Evolutionary conservation across 1,140 invertebrate genomes (phyloP).

Genomic region (Popillia japonica): DNA sequence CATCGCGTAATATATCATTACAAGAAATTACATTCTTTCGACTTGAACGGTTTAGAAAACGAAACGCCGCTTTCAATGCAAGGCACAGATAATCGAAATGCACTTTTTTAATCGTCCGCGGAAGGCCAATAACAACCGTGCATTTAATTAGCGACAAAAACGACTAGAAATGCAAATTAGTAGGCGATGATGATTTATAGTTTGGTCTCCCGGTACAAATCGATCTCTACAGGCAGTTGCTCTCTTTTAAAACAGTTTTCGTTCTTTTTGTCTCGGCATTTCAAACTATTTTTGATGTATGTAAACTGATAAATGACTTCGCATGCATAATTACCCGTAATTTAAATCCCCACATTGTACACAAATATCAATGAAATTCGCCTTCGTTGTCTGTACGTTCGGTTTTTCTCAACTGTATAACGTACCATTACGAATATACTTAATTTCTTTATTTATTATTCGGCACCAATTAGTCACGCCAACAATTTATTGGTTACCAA

Average conservation of each 20-base stretch:
- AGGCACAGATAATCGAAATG: background rate
- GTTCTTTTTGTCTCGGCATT: background rate
- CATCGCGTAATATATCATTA: slow-evolving; percentile 7
- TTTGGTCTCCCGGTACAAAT: background rate
- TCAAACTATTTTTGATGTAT: background rate
- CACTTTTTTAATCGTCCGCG: background rate
- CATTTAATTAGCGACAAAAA: background rate
- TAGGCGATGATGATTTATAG: slow-evolving; percentile 18
- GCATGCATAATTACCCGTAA: background rate
- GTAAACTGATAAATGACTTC: background rate
- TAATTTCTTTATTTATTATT: slow-evolving; percentile 1
- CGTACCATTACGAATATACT: background rate
- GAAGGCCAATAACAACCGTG: background rate
- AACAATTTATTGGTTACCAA: background rate
- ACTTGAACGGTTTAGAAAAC: background rate
- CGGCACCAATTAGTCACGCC: background rate
- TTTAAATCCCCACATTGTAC: slow-evolving; percentile 1
- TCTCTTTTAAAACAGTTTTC: background rate
- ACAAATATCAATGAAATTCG: slow-evolving; percentile 12
- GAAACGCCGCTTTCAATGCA: slow-evolving; percentile 1
- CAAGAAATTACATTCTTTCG: slow-evolving; percentile 10
- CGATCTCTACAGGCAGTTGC: background rate
- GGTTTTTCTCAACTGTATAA: background rate
- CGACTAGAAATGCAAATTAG: background rate
- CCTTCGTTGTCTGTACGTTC: background rate